These are phyloP conservation scores for Fopius arisanus DNA, from an alignment of 1,140 invertebrate species.

Conservation along the genomic window DNA sequence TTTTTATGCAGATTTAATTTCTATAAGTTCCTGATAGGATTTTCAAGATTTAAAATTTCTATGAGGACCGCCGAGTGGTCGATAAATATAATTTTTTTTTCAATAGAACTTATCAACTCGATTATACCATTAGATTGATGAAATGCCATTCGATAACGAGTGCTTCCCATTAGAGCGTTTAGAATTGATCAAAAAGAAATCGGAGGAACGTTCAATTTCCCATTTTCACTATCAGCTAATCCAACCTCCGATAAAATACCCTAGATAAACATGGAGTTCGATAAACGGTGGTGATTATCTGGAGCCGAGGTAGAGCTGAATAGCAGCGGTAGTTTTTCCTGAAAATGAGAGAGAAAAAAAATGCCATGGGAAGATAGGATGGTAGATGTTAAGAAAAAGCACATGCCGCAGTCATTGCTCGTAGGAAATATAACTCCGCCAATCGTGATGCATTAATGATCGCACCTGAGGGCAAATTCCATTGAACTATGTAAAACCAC, in stretches of 20 bases:
- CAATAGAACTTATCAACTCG: too few species aligned
- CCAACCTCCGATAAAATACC: background rate
- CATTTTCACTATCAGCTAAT: background rate
- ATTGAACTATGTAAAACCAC: background rate
- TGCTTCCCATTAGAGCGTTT: too few species aligned
- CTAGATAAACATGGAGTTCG: background rate
- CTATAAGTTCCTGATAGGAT: too few species aligned
- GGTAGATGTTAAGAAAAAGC: background rate
- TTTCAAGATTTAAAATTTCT: too few species aligned
- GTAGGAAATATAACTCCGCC: background rate
- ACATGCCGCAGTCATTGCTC: background rate
- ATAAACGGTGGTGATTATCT: background rate
- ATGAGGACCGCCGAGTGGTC: too few species aligned
- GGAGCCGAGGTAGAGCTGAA: background rate
- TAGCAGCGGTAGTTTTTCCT: background rate
- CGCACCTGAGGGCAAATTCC: background rate
- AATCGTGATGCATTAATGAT: background rate
- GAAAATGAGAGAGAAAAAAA: background rate
- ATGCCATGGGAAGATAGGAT: background rate
- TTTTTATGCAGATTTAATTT: too few species aligned
- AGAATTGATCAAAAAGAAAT: too few species aligned
- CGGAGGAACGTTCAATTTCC: too few species aligned
- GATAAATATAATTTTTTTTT: too few species aligned
- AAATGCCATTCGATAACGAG: too few species aligned
- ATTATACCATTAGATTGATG: too few species aligned